phyloP scores from a whole-genome alignment of 2,797 vertebrate species.

The Chelon auratus region DNA sequence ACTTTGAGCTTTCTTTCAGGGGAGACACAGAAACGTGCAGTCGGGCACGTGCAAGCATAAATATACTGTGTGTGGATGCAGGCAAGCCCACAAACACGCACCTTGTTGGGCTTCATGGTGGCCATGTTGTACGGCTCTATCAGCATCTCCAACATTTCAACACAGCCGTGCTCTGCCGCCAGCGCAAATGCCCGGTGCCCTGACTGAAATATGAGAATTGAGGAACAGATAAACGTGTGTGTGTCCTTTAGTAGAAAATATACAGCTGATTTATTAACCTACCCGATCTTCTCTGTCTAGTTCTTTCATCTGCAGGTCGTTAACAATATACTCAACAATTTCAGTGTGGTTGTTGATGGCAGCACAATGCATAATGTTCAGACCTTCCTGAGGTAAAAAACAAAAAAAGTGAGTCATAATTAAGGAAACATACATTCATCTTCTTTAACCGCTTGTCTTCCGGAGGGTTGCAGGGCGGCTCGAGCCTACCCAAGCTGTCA shows the following conservation, averaged over 20 bases:
- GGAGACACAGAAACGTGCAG: conserved; percentile 43
- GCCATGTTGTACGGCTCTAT: conserved; percentile 85
- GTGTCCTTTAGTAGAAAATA: background rate
- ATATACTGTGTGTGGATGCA: conserved; percentile 7
- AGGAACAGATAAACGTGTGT: background rate
- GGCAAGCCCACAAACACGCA: conserved; percentile 57
- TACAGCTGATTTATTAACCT: conserved; percentile 19
- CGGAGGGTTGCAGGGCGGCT: no score
- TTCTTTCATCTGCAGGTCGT: conserved; percentile 90
- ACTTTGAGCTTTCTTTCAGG: conserved; percentile 62
- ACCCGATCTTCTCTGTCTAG: conserved; percentile 90
- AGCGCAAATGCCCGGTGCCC: conserved; percentile 88
- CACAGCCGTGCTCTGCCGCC: conserved; percentile 88
- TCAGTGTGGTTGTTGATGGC: conserved; percentile 89
- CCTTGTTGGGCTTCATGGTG: conserved; percentile 90
- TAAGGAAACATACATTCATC: background rate
- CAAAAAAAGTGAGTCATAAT: background rate
- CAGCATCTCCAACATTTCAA: conserved; percentile 86
- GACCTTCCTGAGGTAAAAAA: conserved; percentile 84
- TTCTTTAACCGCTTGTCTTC: no score
- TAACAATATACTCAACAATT: conserved; percentile 90
- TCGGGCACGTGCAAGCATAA: conserved; percentile 8
- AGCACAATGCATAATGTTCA: conserved; percentile 92
- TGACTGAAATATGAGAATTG: conserved; percentile 63
- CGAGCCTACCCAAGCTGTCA: no score